Evolutionary conservation across 1,140 invertebrate genomes (phyloP), one percentile per base, ranked within the genome.

Genomic region (Tenebrio molitor): DNA sequence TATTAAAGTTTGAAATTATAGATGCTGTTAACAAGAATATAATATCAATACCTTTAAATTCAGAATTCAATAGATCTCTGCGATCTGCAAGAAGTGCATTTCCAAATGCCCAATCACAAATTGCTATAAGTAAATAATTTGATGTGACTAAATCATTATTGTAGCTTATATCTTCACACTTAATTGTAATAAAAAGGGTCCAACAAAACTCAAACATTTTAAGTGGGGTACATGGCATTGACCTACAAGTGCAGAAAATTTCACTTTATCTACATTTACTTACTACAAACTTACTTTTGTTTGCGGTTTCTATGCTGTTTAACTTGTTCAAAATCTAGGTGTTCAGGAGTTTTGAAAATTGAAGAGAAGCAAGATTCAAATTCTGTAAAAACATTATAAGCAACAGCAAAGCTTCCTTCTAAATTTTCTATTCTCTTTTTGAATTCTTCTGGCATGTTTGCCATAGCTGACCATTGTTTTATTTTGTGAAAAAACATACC

Each of bases 401-500:
- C 97, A 0, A 99, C 97, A 69, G 94, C 91, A 88, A 99, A 99
- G 80, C 97, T 98, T 58, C 92, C 88, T 80, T 99, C 93, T 46
- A 99, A 83, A 69, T 91, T 88, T 53, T 95, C 91, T 53, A 99
- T 93, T 84, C 94, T 95, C 15, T 91, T 88, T 67, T 91, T 87
- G 79, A 98, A 96, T 41, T 95, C 92, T 74, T 91, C 89, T 0
- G 94, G 88, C 81, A 97, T 88, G 74, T 92, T 92, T 0, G 95
- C 91, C 96, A 99, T 98, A 77, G 97, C 95, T 42, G 93, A 91
- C 97, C 97, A 99, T 79, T 93, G 93, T 81, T 95, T 95, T 78
- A 97, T 97, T 85, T 98, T 99, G 44, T 90, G 91, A 82, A 99
- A 98, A 86, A 99, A 99, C 75, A 98, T 93, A 70, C 95, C 93